These are phyloP conservation scores for Aspiorhynchus laticeps DNA, from an alignment of 2,113 vertebrate genomes.

Conservation along the genomic window DNA sequence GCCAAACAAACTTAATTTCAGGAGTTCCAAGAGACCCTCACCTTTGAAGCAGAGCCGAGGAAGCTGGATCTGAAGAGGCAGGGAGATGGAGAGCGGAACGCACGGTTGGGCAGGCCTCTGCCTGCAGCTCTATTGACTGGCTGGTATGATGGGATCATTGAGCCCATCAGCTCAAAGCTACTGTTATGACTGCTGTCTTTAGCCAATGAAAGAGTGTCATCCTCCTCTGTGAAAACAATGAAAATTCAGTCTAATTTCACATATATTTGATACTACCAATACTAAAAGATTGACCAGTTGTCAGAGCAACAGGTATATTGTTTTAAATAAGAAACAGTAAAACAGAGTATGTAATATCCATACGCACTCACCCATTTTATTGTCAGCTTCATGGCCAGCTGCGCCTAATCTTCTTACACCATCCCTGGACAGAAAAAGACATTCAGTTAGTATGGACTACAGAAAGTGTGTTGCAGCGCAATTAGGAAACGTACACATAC, in stretches of 20 bases:
- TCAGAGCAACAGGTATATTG: not conserved
- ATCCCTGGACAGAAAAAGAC: slow-evolving; percentile 62
- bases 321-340: not conserved
- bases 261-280: not conserved
- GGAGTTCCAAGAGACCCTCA: slow-evolving; percentile 58
- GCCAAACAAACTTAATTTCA: no score
- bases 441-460: not conserved
- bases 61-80: slow-evolving; percentile 88
- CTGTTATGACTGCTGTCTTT: slow-evolving; percentile 97
- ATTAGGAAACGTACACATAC: slow-evolving; percentile 64
- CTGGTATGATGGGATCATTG: slow-evolving; percentile 95
- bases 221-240: slow-evolving; percentile 81
- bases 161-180: slow-evolving; percentile 93
- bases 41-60: slow-evolving; percentile 92
- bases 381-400: slow-evolving; percentile 64
- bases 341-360: not conserved
- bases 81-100: slow-evolving; percentile 92
- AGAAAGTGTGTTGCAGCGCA: no score
- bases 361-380: slow-evolving; percentile 71
- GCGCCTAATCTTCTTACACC: slow-evolving; percentile 65
- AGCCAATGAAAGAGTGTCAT: slow-evolving; percentile 82
- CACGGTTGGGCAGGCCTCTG: slow-evolving; percentile 68
- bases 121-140: slow-evolving; percentile 82
- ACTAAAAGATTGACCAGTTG: not conserved
- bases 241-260: not conserved